Evolutionary conservation across 2,888 invertebrate species (phyloP), one percentile per base, ranked within the genome.

Genomic region (Tetanocera ferruginea): DNA sequence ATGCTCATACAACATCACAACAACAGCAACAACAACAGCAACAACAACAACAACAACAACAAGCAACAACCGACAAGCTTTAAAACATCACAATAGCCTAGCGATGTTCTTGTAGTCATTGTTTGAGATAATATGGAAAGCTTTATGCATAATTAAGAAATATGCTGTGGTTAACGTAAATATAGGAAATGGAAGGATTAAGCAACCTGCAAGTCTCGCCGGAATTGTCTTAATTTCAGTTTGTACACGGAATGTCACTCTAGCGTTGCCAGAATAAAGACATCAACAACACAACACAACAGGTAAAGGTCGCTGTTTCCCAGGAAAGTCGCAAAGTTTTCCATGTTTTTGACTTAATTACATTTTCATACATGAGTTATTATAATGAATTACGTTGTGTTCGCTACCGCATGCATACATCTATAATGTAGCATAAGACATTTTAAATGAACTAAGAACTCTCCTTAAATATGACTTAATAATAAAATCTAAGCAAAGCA

Each of bases 171-270:
- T 19, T 19, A 11, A 9, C 8, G 23, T 67, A 19, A 19, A 19
- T 19, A 34, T 49, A 19, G 43, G 43, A 43, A n/a, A 23, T 25
- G 51, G 49, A 23, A 23, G 69, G 19, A 19, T 25, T 49, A 34
- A 17, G n/a, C 49, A 25, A 69, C 49, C 23, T 69, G 69, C 25
- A 49, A 25, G 31, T 28, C 69, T 51, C 69, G 51, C 49, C 19
- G 69, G 69, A 69, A 69, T 69, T 69, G 69, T 69, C 69, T 69
- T 51, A 69, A 69, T 69, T 67, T 69, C 25, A 25, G 51, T 51
- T 69, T 25, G 23, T 51, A 69, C 69, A 69, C 49, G 51, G n/a
- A 69, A 69, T 51, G 69, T 69, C 69, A 69, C 69, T 69, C 19
- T 60, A 9, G 49, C 49, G 19, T 51, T 51, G 69, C 6, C 11